Base-by-base conservation (phyloP, 1,140 invertebrate genomes). In the Ylistrum balloti region DNA sequence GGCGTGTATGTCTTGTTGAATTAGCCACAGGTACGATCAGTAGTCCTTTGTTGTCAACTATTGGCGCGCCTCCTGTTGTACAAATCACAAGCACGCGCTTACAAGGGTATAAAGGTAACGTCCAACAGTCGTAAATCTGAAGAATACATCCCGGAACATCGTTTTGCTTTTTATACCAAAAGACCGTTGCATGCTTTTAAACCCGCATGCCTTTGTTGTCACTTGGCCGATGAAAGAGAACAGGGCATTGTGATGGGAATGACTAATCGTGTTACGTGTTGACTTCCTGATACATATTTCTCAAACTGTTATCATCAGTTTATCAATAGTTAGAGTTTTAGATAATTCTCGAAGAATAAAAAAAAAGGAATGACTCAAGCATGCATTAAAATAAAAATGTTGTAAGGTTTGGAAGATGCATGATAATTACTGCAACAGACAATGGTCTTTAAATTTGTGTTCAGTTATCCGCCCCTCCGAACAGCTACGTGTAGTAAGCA, bases 1-100 rank as follows among this genome's bases (percentile, higher is more conserved):
- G 22, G 22, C 56, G 56, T 74, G 56, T n/a, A 74, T 11, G 56
- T 74, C 56, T n/a, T 74, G 56, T 74, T 74, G 56, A 74, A 74
- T 74, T 74, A 74, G 56, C 13, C 28, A 11, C 56, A 28, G 56
- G n/a, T 74, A 74, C 22, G 17, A 5, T 5, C n/a, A 28, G 5
- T 0, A 3, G 2, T 74, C 7, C 56, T 74, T 74, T 74, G 56
- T 74, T n/a, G 56, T 74, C 1, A 28, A 74, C 56, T 74, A 74
- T 22, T 9, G 22, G 56, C n/a, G 20, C n/a, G 56, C 22, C n/a
- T 11, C n/a, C 9, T 28, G 17, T n/a, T 74, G 56, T 28, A 74
- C 1, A n/a, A 5, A 74, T 74, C 11, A n/a, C 17, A 74, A 28
- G 20, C 20, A 13, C 20, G 17, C 9, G 10, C 41, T 45, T 17